Conservation (phyloP, 2,797 vertebrate species). For the Periparus ater region DNA sequence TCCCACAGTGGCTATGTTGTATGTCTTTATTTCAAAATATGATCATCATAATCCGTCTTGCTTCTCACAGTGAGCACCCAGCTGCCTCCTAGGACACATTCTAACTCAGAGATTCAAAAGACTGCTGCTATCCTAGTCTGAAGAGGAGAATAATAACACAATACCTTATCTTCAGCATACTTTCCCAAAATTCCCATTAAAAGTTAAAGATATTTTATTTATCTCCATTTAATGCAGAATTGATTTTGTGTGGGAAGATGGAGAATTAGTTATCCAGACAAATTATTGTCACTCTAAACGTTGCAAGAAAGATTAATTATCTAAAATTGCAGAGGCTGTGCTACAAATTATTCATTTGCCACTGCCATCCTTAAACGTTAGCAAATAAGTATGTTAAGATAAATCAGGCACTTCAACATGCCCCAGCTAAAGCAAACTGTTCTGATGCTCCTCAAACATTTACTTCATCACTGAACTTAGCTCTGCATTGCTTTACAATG, state of each 20-base stretch:
- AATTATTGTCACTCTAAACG: not conserved
- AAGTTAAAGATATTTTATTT: not conserved
- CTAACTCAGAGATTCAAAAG: not conserved
- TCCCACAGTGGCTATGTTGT: not conserved
- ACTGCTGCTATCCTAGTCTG: not conserved
- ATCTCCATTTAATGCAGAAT: not conserved
- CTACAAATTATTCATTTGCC: not conserved
- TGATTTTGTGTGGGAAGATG: conserved; percentile 14
- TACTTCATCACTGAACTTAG: not conserved
- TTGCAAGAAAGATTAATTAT: not conserved
- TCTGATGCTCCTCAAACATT: not conserved
- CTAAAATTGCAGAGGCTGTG: not conserved
- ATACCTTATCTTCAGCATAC: not conserved
- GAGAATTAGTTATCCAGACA: not conserved
- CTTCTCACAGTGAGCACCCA: not conserved
- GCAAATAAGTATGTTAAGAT: not conserved
- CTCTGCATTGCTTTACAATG: not conserved
- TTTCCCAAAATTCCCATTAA: not conserved
- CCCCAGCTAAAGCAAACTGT: not conserved
- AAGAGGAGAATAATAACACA: not conserved
- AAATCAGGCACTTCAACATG: not conserved
- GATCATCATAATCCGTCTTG: not conserved
- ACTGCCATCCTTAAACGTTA: not conserved
- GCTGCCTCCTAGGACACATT: not conserved
- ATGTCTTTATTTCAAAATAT: not conserved